These are phyloP conservation scores for Phocoena phocoena DNA, from an alignment of 2,113 vertebrate species.

Conservation along the genomic window DNA sequence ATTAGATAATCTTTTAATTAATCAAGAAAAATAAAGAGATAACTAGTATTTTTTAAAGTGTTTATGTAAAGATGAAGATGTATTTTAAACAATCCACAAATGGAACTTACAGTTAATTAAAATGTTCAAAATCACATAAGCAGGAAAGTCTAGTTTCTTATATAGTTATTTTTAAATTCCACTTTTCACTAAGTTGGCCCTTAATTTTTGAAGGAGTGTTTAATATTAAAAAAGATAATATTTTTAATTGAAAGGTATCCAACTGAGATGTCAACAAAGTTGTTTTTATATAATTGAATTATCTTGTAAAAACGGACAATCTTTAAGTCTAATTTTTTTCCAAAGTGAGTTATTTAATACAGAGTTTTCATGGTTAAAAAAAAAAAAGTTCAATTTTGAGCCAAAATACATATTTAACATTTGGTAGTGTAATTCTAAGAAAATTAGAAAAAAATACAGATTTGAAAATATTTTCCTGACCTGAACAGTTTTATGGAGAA, in stretches of 20 bases:
- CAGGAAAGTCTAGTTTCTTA: not conserved
- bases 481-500: constrained; percentile 53
- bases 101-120: not conserved
- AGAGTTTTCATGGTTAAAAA: constrained; percentile 36
- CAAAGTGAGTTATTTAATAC: constrained; percentile 54
- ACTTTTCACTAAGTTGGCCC: not conserved
- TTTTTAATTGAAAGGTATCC: not conserved
- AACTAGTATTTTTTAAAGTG: not conserved
- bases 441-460: constrained; percentile 51
- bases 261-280: not conserved
- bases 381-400: constrained; percentile 52
- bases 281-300: not conserved
- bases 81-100: not conserved
- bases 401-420: not conserved
- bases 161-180: not conserved
- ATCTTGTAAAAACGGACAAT: not conserved
- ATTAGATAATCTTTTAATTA: constrained; percentile 23
- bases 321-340: constrained; percentile 40
- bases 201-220: not conserved
- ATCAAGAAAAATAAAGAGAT: not conserved
- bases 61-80: constrained; percentile 24
- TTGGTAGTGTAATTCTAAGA: constrained; percentile 8
- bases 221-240: not conserved
- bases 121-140: not conserved
- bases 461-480: constrained; percentile 48